Percentiles rank a stretch among this genome's conserved stretches.
Evolutionary conservation across 2,888 invertebrate genomes (phyloP).

Genomic region (Teleiodes luculella): DNA sequence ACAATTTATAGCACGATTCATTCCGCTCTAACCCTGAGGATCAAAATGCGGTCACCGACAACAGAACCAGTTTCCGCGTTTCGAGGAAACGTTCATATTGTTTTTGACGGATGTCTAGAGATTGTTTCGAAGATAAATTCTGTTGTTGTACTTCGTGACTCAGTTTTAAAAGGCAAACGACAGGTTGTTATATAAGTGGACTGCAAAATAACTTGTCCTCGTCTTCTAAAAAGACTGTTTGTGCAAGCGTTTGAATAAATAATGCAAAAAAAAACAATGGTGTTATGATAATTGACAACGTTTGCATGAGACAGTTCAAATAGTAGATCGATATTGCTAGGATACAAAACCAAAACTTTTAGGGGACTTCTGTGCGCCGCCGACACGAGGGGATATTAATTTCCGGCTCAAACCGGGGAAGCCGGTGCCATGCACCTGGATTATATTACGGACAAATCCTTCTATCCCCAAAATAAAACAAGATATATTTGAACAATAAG

Average conservation of each 20-base stretch:
- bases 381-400: conserved; percentile 59
- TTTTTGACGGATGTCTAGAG: conserved; percentile 25
- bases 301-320: neutral
- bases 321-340: conserved; percentile 66
- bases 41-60: conserved; percentile 19
- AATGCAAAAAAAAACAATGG: too few relatives aligned
- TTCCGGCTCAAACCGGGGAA: conserved; percentile 62
- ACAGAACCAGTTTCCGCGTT: conserved; percentile 31
- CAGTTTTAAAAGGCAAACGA: neutral
- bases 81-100: conserved; percentile 27
- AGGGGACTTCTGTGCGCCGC: conserved; percentile 21
- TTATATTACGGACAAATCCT: conserved; percentile 33
- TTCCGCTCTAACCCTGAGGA: conserved; percentile 31
- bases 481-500: too few relatives aligned
- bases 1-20: neutral
- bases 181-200: neutral
- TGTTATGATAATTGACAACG: neutral
- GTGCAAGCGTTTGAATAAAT: too few relatives aligned
- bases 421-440: conserved; percentile 40
- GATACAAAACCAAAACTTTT: conserved; percentile 55
- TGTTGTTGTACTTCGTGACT: conserved; percentile 9
- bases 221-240: too few relatives aligned
- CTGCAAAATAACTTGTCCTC: neutral
- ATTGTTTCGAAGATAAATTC: conserved; percentile 12
- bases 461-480: conserved; percentile 13